Percentiles rank a stretch among this genome's conserved stretches.
These are phyloP conservation scores for Synodontis membranacea DNA, from an alignment of 2,113 vertebrate genomes.

Conservation along the genomic window DNA sequence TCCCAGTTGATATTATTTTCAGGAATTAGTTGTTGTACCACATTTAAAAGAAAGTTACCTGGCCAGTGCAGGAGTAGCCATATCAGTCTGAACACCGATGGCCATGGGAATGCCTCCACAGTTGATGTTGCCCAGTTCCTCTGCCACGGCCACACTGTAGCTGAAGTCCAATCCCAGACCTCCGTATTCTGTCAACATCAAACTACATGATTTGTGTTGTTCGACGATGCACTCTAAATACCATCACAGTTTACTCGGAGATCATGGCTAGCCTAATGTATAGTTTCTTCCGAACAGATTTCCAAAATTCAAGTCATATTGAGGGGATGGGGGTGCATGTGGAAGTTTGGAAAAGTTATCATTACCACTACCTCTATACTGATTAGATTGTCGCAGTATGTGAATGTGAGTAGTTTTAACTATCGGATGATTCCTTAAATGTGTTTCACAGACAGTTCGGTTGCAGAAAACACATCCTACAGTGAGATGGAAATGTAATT, in stretches of 20 bases:
- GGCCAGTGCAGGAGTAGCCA: slow-evolving; percentile 84
- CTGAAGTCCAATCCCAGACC: slow-evolving; percentile 86
- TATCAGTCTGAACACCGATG: slow-evolving; percentile 81
- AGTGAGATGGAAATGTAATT: background rate
- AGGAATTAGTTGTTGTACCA: background rate
- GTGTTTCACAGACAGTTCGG: background rate
- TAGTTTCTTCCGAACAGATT: background rate
- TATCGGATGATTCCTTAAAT: background rate
- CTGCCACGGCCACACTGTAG: slow-evolving; percentile 81
- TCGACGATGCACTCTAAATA: background rate
- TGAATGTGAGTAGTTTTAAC: background rate
- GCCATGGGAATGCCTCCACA: slow-evolving; percentile 85
- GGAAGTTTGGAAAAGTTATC: background rate
- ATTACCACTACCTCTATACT: background rate
- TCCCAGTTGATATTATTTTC: background rate
- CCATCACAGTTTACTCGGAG: background rate
- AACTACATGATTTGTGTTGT: background rate
- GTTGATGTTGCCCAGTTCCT: slow-evolving; percentile 81
- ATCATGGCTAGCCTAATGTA: background rate
- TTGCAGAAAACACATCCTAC: background rate
- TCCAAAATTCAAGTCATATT: background rate
- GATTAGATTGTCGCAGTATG: background rate
- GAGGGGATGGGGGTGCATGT: background rate
- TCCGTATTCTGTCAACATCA: slow-evolving; percentile 77
- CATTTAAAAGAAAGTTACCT: slow-evolving; percentile 61